Conservation (phyloP, 2,888 invertebrate species). For the Hesperia comma region DNA sequence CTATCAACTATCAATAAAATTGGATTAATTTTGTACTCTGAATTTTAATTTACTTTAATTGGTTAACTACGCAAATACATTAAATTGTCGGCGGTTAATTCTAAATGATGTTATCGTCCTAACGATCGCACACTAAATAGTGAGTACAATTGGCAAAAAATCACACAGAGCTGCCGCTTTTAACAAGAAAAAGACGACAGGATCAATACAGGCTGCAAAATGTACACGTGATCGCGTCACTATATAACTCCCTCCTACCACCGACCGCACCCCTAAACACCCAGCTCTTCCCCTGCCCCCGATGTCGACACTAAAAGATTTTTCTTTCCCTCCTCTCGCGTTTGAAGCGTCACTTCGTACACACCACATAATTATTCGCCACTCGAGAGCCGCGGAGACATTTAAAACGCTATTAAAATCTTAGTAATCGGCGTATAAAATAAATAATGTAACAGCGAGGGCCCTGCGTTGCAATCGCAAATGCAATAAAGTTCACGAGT, state of each 20-base stretch:
- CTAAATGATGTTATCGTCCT: not conserved
- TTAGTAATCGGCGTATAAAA: conserved; percentile 30
- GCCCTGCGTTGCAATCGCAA: conserved; percentile 38
- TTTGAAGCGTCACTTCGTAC: conserved; percentile 50
- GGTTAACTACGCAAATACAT: no score
- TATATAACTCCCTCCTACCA: conserved; percentile 80
- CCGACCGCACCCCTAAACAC: conserved; percentile 73
- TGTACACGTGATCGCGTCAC: conserved; percentile 83
- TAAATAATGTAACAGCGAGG: conserved; percentile 47
- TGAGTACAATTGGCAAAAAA: conserved; percentile 47
- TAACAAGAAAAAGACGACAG: conserved; percentile 73
- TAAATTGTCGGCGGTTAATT: no score
- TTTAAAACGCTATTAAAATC: conserved; percentile 37
- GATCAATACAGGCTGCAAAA: conserved; percentile 83
- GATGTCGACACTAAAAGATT: conserved; percentile 72
- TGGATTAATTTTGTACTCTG: no score
- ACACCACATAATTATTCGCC: conserved; percentile 34
- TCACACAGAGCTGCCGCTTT: conserved; percentile 64
- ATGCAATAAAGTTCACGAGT: conserved; percentile 42
- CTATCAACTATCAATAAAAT: no score
- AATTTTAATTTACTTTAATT: no score
- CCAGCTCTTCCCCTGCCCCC: conserved; percentile 67
- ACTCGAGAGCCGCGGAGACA: conserved; percentile 32
- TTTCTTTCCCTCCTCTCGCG: conserved; percentile 62
- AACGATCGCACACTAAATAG: conserved; percentile 19